Evolutionary conservation across 2,797 vertebrate species (phyloP).

Genomic region (Muraenolepis orangiensis): DNA sequence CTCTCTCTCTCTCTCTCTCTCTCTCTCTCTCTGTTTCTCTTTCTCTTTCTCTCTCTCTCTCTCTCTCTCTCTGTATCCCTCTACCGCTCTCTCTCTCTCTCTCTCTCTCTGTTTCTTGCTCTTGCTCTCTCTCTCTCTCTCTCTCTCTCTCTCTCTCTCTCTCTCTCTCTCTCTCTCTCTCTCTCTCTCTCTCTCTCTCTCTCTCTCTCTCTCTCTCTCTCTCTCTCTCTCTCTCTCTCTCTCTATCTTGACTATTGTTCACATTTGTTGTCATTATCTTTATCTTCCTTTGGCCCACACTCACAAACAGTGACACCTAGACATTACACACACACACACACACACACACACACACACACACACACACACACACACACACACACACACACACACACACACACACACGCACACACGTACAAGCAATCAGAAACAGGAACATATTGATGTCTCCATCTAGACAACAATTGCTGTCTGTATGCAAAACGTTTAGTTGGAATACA

Average conservation of each 20-base stretch:
- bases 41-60: too few species aligned
- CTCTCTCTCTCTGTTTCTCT: too few species aligned
- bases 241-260: too few species aligned
- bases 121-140: too few species aligned
- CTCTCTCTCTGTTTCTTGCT: neutral
- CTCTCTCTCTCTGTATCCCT: too few species aligned
- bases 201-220: too few species aligned
- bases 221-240: neutral
- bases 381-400: neutral
- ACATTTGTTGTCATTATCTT: neutral
- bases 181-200: too few species aligned
- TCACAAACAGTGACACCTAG: too few species aligned
- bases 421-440: neutral
- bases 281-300: neutral
- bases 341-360: neutral
- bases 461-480: neutral
- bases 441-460: neutral
- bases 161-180: too few species aligned
- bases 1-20: too few species aligned
- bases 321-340: too few species aligned
- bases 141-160: too few species aligned
- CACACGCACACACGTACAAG: neutral
- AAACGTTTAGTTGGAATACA: neutral
- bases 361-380: slow-evolving; percentile 5
- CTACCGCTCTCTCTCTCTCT: neutral